A percentile compares a stretch with the other conserved stretches of the same genome.
phyloP scores from a whole-genome alignment of 1,140 invertebrate species.

The Helicoverpa zea region DNA sequence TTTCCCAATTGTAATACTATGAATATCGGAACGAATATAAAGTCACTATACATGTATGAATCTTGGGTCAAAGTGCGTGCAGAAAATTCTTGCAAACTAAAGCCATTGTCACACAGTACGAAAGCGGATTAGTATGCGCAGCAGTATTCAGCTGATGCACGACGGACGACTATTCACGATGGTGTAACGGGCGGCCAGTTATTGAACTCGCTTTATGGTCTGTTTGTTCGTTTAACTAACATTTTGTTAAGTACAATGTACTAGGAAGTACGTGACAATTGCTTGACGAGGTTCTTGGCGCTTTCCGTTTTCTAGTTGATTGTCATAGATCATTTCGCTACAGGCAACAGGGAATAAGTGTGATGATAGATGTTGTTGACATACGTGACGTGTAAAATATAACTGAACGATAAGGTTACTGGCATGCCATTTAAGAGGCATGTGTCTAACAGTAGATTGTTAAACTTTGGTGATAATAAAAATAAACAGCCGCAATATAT shows the following conservation, averaged over 20 bases:
- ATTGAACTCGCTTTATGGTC: slow-evolving; percentile 50
- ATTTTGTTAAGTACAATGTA: slow-evolving; percentile 34
- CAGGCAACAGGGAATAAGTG: too few species aligned
- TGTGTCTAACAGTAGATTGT: too few species aligned
- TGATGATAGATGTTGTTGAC: too few species aligned
- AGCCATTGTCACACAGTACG: slow-evolving; percentile 12
- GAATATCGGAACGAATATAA: too few species aligned
- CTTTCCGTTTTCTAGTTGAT: not conserved
- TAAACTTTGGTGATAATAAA: too few species aligned
- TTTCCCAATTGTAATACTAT: too few species aligned
- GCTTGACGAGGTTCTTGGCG: not conserved
- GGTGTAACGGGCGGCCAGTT: slow-evolving; percentile 50
- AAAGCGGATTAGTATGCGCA: slow-evolving; percentile 54
- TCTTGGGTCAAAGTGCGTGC: not conserved
- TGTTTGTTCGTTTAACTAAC: slow-evolving; percentile 22
- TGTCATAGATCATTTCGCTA: not conserved
- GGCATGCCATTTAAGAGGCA: too few species aligned
- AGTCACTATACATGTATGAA: not conserved
- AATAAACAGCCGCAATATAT: too few species aligned
- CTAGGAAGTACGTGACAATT: slow-evolving; percentile 34
- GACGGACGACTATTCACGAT: slow-evolving; percentile 31
- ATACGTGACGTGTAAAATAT: too few species aligned
- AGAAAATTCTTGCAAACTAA: slow-evolving; percentile 2
- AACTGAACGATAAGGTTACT: too few species aligned
- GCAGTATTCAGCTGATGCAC: slow-evolving; percentile 50